A percentile compares a stretch with the other conserved stretches of the same genome.
Evolutionary conservation across 2,113 vertebrate species (phyloP).

Genomic region (Uropsilus gracilis): DNA sequence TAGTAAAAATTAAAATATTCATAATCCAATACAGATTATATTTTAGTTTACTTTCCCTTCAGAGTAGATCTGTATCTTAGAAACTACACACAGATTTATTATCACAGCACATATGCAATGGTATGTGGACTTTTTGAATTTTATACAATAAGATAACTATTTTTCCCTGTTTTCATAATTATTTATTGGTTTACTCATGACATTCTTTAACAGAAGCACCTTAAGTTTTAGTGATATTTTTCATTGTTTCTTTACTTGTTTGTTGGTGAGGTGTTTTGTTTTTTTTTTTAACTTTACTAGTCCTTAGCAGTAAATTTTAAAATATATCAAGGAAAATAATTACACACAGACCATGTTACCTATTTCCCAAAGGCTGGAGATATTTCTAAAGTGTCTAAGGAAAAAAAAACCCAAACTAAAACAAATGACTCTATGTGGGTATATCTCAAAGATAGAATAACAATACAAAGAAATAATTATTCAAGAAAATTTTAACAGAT

Average conservation of each 20-base stretch:
- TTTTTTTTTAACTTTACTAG: neutral
- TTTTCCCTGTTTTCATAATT: neutral
- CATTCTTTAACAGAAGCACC: neutral
- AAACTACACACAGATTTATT: neutral
- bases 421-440: neutral
- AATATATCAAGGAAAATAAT: conserved; percentile 16
- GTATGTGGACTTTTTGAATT: neutral
- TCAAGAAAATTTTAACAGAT: neutral
- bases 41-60: neutral
- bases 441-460: neutral
- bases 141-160: neutral
- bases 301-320: conserved; percentile 17
- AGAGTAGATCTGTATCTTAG: neutral
- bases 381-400: conserved; percentile 1
- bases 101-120: neutral
- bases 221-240: neutral
- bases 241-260: neutral
- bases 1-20: conserved; percentile 49
- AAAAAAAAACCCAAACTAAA: conserved; percentile 7
- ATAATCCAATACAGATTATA: conserved; percentile 8
- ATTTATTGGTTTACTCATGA: neutral
- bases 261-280: neutral
- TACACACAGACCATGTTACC: neutral
- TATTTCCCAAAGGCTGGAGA: neutral
- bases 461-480: neutral